Evolutionary conservation across 37 sponge, comb jelly and placozoan genomes (phyloP).

Genomic region (Beroe forskalii): DNA sequence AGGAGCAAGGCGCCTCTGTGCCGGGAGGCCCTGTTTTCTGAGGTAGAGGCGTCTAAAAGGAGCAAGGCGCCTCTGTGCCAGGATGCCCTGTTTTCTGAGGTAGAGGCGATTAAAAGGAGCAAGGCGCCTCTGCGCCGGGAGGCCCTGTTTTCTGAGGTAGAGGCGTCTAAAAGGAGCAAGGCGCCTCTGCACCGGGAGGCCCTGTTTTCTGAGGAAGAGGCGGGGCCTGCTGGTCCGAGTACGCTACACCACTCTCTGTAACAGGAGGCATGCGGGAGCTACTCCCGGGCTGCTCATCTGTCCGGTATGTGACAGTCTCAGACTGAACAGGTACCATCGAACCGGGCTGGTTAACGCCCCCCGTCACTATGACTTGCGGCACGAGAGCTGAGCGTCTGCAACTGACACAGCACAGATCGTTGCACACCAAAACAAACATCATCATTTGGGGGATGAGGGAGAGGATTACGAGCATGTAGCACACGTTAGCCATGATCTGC

Average conservation of each 20-base stretch:
- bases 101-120: not conserved
- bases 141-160: not conserved
- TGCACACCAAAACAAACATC: conserved; percentile 33
- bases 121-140: not conserved
- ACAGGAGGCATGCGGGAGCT: not conserved
- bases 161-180: conserved; percentile 1
- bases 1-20: not conserved
- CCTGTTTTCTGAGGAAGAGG: not conserved
- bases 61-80: not conserved
- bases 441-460: not conserved
- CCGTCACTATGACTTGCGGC: conserved; percentile 19
- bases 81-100: not conserved
- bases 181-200: not conserved
- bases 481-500: not conserved
- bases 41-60: conserved; percentile 5
- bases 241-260: not conserved
- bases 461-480: not conserved
- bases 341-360: not conserved
- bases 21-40: not conserved
- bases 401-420: conserved; percentile 52
- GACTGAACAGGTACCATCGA: not conserved
- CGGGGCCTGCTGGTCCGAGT: not conserved
- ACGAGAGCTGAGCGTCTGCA: conserved; percentile 10
- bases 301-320: not conserved
- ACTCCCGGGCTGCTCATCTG: not conserved